phyloP scores from a whole-genome alignment of 2,888 invertebrate species.

The Drosophila lutescens region DNA sequence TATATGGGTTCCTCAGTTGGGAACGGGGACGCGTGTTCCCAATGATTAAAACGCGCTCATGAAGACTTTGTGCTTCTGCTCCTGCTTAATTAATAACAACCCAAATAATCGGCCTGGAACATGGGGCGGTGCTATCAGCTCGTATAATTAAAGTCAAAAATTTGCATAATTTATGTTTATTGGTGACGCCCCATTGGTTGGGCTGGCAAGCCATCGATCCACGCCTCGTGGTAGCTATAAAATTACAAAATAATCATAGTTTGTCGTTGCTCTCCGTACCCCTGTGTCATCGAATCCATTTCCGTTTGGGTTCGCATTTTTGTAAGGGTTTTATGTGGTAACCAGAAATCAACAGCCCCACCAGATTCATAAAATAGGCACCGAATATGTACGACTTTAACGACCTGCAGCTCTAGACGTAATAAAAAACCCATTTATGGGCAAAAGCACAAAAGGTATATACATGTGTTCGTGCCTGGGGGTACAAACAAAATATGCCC shows the following conservation, averaged over 20 bases:
- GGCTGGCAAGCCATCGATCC: slow-evolving; percentile 3
- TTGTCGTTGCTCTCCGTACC: slow-evolving; percentile 10
- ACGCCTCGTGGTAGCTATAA: slow-evolving; percentile 16
- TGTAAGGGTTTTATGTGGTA: slow-evolving; percentile 37
- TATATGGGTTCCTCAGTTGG: slow-evolving; percentile 18
- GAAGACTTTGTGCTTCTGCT: slow-evolving; percentile 29
- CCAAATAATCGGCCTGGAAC: slow-evolving; percentile 43
- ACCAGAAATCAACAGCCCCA: slow-evolving; percentile 45
- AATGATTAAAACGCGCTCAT: slow-evolving; percentile 59
- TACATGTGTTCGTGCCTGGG: slow-evolving; percentile 9
- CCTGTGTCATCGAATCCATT: slow-evolving; percentile 30
- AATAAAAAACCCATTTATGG: slow-evolving; percentile 61
- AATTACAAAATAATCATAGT: slow-evolving; percentile 48
- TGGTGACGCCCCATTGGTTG: slow-evolving; percentile 45
- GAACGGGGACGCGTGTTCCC: slow-evolving; percentile 43
- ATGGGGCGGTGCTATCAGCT: slow-evolving; percentile 27
- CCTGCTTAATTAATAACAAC: slow-evolving; percentile 69
- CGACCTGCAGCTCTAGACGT: slow-evolving; percentile 57
- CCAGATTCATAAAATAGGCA: slow-evolving; percentile 32
- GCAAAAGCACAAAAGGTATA: slow-evolving; percentile 38
- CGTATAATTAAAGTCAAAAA: slow-evolving; percentile 69
- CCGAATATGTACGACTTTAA: slow-evolving; percentile 54
- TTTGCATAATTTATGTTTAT: slow-evolving; percentile 75
- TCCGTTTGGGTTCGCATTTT: slow-evolving; percentile 39
- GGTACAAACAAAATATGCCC: not conserved